These are phyloP conservation scores for Drosophila picticornis DNA, from an alignment of 2,888 invertebrate genomes.

Conservation along the genomic window DNA sequence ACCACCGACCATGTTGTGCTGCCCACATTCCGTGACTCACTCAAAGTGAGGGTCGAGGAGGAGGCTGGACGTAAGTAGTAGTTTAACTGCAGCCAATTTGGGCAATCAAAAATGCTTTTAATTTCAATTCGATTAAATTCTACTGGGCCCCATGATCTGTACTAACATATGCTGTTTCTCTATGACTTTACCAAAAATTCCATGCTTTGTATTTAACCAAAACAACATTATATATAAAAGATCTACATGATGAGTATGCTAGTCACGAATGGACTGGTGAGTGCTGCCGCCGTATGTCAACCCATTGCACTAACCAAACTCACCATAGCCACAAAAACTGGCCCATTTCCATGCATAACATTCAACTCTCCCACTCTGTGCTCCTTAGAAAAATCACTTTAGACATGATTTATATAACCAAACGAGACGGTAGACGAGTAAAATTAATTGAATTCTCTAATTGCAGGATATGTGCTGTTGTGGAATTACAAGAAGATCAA, in stretches of 20 bases:
- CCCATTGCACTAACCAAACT: constrained; percentile 54
- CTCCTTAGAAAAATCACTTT: constrained; percentile 13
- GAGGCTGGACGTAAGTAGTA: constrained; percentile 89
- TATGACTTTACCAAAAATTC: constrained; percentile 56
- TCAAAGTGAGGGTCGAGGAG: constrained; percentile 91
- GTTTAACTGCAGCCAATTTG: constrained; percentile 1
- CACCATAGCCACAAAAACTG: constrained; percentile 48
- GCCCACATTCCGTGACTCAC: constrained; percentile 90
- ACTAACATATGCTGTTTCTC: constrained; percentile 70
- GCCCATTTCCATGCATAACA: constrained; percentile 44
- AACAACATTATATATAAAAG: constrained; percentile 69
- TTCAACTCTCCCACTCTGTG: constrained; percentile 20
- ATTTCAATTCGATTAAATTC: constrained; percentile 38
- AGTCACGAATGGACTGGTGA: constrained; percentile 85
- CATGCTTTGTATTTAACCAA: constrained; percentile 59
- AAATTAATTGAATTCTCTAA: not conserved
- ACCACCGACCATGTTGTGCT: constrained; percentile 88
- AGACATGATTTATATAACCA: not conserved
- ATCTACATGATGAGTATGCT: constrained; percentile 84
- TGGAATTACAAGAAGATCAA: constrained; percentile 94
- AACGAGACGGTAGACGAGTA: not conserved
- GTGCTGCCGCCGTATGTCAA: constrained; percentile 75
- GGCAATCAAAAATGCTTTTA: constrained; percentile 33
- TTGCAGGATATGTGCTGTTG: constrained; percentile 91
- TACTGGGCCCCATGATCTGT: constrained; percentile 65